Evolutionary conservation across 2,888 invertebrate species (phyloP).

Genomic region (Rhopalosiphum nymphaeae): DNA sequence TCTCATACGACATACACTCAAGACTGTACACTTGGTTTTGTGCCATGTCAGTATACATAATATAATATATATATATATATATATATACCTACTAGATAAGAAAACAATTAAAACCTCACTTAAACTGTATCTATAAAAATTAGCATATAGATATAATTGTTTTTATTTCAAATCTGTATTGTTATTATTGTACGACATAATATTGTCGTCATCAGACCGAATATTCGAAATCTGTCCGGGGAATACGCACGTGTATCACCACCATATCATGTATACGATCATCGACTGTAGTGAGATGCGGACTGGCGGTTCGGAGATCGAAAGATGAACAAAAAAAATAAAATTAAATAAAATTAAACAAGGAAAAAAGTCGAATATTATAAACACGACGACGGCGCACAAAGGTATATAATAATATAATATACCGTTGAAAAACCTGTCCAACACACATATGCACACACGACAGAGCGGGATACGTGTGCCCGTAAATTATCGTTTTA

Average conservation of each 20-base stretch:
- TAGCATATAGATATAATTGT: not conserved
- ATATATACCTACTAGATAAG: not conserved
- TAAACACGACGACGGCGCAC: not conserved
- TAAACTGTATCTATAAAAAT: not conserved
- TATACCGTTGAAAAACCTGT: conserved; percentile 55
- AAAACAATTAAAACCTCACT: not conserved
- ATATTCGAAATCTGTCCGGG: not conserved
- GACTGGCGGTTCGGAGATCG: conserved; percentile 23
- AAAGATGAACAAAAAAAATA: not conserved
- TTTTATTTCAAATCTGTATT: not conserved
- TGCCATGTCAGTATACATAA: too few species aligned
- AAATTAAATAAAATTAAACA: not conserved
- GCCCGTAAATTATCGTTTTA: conserved; percentile 59
- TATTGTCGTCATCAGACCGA: not conserved
- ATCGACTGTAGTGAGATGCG: not conserved
- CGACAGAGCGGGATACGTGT: not conserved
- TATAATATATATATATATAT: too few species aligned
- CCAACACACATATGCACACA: not conserved
- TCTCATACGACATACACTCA: too few species aligned
- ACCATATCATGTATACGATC: not conserved
- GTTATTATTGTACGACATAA: not conserved
- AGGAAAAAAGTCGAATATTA: not conserved
- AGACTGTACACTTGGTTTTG: too few species aligned
- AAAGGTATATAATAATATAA: not conserved
- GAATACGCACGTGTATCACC: not conserved